phyloP scores from a whole-genome alignment of 1,140 invertebrate genomes.

The Plutomurus gul region DNA sequence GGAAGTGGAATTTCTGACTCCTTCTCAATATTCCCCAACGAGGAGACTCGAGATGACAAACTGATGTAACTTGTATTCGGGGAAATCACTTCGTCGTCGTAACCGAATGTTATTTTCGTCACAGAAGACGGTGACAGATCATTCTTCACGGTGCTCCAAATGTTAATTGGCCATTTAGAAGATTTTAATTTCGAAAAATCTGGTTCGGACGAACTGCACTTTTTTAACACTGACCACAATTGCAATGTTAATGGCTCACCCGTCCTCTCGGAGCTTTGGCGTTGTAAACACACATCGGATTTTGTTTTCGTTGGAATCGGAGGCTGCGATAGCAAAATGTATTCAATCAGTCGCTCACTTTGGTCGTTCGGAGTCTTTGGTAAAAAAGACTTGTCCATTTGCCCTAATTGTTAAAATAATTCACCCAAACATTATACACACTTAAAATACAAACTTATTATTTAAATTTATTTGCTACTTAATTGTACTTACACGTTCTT shows the following conservation, averaged over 20 bases:
- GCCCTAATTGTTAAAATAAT: too few relatives aligned
- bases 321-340: not conserved
- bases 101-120: too few relatives aligned
- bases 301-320: not conserved
- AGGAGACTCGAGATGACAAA: not conserved
- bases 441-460: too few relatives aligned
- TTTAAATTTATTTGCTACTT: too few relatives aligned
- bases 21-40: not conserved
- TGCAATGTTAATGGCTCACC: not conserved
- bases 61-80: too few relatives aligned
- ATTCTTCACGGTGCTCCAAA: too few relatives aligned
- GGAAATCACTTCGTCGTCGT: too few relatives aligned
- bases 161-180: not conserved
- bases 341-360: not conserved
- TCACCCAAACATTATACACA: too few relatives aligned
- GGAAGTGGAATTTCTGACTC: not conserved
- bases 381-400: too few relatives aligned
- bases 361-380: not conserved
- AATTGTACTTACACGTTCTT: too few relatives aligned
- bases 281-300: not conserved
- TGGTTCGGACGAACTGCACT: not conserved
- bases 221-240: not conserved
- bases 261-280: not conserved
- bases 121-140: too few relatives aligned
- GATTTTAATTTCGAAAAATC: not conserved